Base-by-base conservation (phyloP, 1,140 invertebrate species). In the Achatina immaculata region DNA sequence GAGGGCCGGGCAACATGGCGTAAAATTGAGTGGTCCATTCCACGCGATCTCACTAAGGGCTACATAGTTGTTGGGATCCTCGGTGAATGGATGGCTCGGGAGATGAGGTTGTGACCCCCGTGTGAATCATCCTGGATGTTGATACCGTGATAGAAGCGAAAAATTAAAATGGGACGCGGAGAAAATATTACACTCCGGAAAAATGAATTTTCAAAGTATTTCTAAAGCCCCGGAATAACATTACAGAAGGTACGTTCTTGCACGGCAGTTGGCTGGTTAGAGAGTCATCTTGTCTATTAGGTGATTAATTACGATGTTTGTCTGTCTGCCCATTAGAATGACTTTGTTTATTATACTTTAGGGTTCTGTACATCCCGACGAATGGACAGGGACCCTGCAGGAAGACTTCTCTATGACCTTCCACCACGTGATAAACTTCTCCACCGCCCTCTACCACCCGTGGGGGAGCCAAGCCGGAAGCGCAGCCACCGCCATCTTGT, bases 361-460 rank as follows among this genome's bases (percentile, higher is more conserved):
- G 74, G 40, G 24, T 36, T 21, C 14, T 6, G 48, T 65, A 40
- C 74, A 76, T 34, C 31, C 48, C 14, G 58, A 76, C 1, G 76
- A 77, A 51, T 83, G 82, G 82, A 71, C 55, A 9, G 82, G 82
- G 36, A 76, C 82, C 4, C 66, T 83, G n/a, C 82, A 83, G 71
- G 82, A 83, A 43, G 82, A 83, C 38, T 78, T 81, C 76, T 72
- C 73, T 31, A 43, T 78, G 34, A 55, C 65, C 62, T 66, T 55
- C n/a, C 75, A 79, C n/a, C 76, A 65, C n/a, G 55, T 51, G 42
- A 62, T 55, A 66, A 84, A 84, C 81, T 82, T 82, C 74, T 80
- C 83, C 28, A 73, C 79, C n/a, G 76, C 83, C 34, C 62, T 82
- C 45, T 84, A 80, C 78, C 81, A 82, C 65, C 83, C 83, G 0